A percentile compares a stretch with the other conserved stretches of the same genome.
Conservation (phyloP, 2,888 invertebrate species). For the Oligia latruncula region DNA sequence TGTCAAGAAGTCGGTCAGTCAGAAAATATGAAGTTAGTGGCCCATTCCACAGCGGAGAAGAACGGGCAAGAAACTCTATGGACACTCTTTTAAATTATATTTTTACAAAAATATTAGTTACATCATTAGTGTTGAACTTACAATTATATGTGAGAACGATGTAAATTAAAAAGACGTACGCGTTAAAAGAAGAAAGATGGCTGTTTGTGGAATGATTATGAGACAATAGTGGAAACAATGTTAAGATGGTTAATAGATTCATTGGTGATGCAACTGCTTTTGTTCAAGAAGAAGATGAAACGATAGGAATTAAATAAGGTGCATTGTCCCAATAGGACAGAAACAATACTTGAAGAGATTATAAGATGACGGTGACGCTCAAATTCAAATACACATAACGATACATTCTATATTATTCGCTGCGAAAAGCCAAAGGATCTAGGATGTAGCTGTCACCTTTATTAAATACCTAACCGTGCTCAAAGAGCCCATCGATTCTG, state of each 20-base stretch:
- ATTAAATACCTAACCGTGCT: slow-evolving; percentile 7
- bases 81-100: too few relatives aligned
- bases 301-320: background rate
- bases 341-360: background rate
- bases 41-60: too few relatives aligned
- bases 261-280: background rate
- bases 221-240: too few relatives aligned
- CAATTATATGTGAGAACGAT: too few relatives aligned
- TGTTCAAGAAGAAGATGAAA: background rate
- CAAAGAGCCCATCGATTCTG: background rate
- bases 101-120: too few relatives aligned
- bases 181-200: background rate
- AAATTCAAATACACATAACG: background rate
- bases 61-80: too few relatives aligned
- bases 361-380: background rate
- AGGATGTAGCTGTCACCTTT: slow-evolving; percentile 8
- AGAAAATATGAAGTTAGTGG: too few relatives aligned
- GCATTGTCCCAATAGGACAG: background rate
- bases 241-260: background rate
- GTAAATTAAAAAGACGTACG: background rate
- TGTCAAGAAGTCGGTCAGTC: too few relatives aligned
- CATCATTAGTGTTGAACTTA: too few relatives aligned
- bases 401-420: background rate
- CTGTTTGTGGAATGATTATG: background rate
- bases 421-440: background rate